A percentile compares a stretch with the other conserved stretches of the same genome.
These are phyloP conservation scores for Tanytarsus gracilentus DNA, from an alignment of 2,888 invertebrate species.

Conservation along the genomic window DNA sequence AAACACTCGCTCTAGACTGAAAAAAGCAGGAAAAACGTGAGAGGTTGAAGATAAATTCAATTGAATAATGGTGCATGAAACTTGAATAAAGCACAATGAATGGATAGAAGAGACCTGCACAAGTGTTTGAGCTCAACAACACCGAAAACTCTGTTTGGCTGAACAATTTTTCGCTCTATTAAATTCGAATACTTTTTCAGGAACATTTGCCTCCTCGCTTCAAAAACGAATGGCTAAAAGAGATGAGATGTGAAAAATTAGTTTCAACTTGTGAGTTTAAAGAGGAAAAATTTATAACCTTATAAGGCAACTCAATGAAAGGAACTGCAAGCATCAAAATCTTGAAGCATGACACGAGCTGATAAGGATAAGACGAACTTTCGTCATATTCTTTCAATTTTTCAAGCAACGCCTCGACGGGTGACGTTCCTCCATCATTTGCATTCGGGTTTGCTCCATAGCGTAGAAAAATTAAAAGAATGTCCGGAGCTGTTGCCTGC, in stretches of 20 bases:
- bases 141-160: slow-evolving; percentile 41
- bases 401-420: slow-evolving; percentile 56
- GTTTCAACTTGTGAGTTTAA: slow-evolving; percentile 46
- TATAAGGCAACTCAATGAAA: slow-evolving; percentile 46
- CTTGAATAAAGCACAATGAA: neutral
- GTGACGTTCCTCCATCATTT: slow-evolving; percentile 51
- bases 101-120: slow-evolving; percentile 47
- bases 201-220: slow-evolving; percentile 38
- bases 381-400: slow-evolving; percentile 50
- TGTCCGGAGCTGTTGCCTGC: slow-evolving; percentile 65
- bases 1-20: too few relatives aligned
- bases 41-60: too few relatives aligned
- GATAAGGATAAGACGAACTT: slow-evolving; percentile 56
- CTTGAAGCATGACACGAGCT: slow-evolving; percentile 59
- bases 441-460: slow-evolving; percentile 56
- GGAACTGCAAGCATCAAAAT: slow-evolving; percentile 57
- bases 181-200: slow-evolving; percentile 39
- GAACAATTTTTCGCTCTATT: slow-evolving; percentile 39
- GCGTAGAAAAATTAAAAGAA: slow-evolving; percentile 60
- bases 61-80: neutral
- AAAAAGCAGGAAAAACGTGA: too few relatives aligned
- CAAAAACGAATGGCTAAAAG: slow-evolving; percentile 36
- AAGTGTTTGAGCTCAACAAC: slow-evolving; percentile 62
- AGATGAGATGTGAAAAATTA: slow-evolving; percentile 33
- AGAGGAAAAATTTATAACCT: slow-evolving; percentile 1